Conservation (phyloP, 2,888 invertebrate genomes). For the Latrodectus hesperus region DNA sequence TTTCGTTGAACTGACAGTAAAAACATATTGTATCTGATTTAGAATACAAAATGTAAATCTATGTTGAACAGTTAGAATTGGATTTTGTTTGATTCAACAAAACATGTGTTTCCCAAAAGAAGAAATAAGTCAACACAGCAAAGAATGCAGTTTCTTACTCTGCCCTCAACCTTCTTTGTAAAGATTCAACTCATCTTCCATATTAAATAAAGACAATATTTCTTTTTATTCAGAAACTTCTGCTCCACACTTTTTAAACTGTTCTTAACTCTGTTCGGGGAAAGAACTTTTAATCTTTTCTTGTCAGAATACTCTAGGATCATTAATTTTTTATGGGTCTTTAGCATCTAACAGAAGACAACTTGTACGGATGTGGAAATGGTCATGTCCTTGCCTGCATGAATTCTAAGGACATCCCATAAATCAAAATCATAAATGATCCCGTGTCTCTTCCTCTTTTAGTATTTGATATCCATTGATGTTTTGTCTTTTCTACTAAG, state of each 20-base stretch:
- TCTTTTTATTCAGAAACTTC: constrained; percentile 5
- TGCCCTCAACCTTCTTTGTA: background rate
- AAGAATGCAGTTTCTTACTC: background rate
- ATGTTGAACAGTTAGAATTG: too few relatives aligned
- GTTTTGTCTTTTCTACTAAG: constrained; percentile 26
- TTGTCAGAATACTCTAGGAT: constrained; percentile 20
- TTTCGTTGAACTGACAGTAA: too few relatives aligned
- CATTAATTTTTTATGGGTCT: constrained; percentile 49
- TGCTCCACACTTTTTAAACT: background rate
- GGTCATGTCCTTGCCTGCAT: constrained; percentile 23
- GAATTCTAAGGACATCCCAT: constrained; percentile 50
- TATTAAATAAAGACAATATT: constrained; percentile 35
- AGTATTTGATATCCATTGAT: constrained; percentile 29
- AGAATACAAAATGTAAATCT: too few relatives aligned
- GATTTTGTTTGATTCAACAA: too few relatives aligned
- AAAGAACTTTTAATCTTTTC: constrained; percentile 39
- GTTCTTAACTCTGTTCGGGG: constrained; percentile 17
- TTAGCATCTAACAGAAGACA: constrained; percentile 12
- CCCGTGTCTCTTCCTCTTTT: constrained; percentile 31
- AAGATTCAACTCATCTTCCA: constrained; percentile 12
- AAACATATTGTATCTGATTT: too few relatives aligned
- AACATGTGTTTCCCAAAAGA: too few relatives aligned
- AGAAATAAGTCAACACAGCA: background rate
- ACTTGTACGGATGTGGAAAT: constrained; percentile 4
- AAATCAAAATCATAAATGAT: constrained; percentile 53